These are phyloP conservation scores for Labroides dimidiatus DNA, from an alignment of 2,797 vertebrate species.

Conservation along the genomic window DNA sequence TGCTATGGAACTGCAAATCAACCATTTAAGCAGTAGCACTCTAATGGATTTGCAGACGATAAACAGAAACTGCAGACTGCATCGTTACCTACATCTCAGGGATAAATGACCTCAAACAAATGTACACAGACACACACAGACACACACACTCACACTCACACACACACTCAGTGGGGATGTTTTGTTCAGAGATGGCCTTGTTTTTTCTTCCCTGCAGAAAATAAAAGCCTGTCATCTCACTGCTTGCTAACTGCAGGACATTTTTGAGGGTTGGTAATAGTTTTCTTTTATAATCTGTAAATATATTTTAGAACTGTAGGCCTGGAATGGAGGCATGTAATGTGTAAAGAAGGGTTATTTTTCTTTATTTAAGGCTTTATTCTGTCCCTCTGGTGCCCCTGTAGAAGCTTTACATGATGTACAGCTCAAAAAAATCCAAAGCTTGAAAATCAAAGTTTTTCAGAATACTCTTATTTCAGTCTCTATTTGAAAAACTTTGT, in stretches of 20 bases:
- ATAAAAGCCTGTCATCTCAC: neutral
- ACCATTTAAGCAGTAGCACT: conserved; percentile 69
- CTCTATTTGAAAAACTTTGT: too few species aligned
- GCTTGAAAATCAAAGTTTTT: too few species aligned
- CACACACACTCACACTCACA: too few species aligned
- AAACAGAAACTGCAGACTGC: conserved; percentile 71
- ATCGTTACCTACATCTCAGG: conserved; percentile 57
- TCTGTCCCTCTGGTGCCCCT: too few species aligned
- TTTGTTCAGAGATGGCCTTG: conserved; percentile 16
- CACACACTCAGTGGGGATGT: conserved; percentile 13
- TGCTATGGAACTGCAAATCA: conserved; percentile 82
- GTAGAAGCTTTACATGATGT: too few species aligned
- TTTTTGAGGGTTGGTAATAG: neutral
- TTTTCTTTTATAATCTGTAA: too few species aligned
- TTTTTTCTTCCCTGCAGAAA: conserved; percentile 9
- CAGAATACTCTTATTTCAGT: too few species aligned
- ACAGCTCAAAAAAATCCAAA: too few species aligned
- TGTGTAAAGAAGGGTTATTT: too few species aligned
- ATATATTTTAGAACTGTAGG: too few species aligned
- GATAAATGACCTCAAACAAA: conserved; percentile 51
- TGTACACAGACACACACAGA: neutral
- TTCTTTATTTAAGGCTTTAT: too few species aligned
- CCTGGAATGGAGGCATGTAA: too few species aligned
- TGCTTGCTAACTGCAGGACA: neutral
- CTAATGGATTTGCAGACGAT: conserved; percentile 78